Percentiles rank a stretch among this genome's conserved stretches.
phyloP scores from a whole-genome alignment of 2,113 vertebrate species.

The Scomber japonicus region DNA sequence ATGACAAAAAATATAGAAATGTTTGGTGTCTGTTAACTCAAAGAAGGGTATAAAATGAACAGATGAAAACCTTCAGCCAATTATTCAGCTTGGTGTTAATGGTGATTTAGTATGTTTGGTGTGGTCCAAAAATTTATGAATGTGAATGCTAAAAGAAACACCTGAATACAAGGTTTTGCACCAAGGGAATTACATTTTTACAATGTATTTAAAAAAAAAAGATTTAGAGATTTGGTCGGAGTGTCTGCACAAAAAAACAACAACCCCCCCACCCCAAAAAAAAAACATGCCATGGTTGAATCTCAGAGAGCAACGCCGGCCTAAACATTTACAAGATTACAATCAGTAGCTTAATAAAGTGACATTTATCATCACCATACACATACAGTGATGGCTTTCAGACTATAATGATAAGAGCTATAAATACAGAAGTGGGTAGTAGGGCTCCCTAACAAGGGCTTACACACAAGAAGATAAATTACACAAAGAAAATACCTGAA shows the following conservation, averaged over 20 bases:
- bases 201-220: conserved; percentile 12
- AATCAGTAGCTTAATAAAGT: conserved; percentile 85
- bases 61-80: not conserved
- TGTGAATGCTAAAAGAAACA: not conserved
- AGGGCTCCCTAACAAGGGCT: conserved; percentile 34
- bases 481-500: conserved; percentile 50
- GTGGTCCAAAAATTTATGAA: conserved; percentile 8
- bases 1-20: conserved; percentile 3
- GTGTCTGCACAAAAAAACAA: conserved; percentile 35
- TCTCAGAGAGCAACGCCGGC: conserved; percentile 59
- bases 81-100: not conserved
- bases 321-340: conserved; percentile 70
- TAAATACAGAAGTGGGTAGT: conserved; percentile 45
- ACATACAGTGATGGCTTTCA: conserved; percentile 59
- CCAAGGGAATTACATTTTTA: conserved; percentile 23
- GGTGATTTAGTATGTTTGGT: not conserved
- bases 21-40: not conserved
- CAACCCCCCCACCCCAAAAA: too few species aligned
- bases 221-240: conserved; percentile 66
- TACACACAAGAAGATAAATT: conserved; percentile 54
- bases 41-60: conserved; percentile 9
- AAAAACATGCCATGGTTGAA: conserved; percentile 37
- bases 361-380: conserved; percentile 68
- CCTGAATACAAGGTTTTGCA: conserved; percentile 13
- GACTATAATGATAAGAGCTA: conserved; percentile 51